Evolutionary conservation across 2,888 invertebrate genomes (phyloP).

Genomic region (Vanessa cardui): DNA sequence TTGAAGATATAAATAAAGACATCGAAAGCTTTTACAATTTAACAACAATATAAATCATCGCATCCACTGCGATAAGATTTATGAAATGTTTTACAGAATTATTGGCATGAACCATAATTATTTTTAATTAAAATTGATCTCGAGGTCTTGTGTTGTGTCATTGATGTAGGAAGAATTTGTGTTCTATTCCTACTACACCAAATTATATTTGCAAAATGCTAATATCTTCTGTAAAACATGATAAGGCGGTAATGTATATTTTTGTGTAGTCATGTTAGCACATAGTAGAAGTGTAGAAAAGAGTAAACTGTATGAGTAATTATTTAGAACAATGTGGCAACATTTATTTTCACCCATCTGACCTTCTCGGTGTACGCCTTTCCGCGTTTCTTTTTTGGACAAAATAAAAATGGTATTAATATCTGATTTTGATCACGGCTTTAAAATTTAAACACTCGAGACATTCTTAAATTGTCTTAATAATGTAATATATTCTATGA

Average conservation of each 20-base stretch:
- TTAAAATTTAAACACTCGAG: background rate
- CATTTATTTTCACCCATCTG: slow-evolving; percentile 80
- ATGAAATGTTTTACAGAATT: slow-evolving; percentile 29
- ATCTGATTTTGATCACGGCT: slow-evolving; percentile 21
- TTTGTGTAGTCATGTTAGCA: slow-evolving; percentile 65
- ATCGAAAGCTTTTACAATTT: slow-evolving; percentile 38
- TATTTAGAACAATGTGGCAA: slow-evolving; percentile 72
- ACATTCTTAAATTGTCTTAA: too few species aligned
- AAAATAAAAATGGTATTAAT: slow-evolving; percentile 69
- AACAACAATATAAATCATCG: slow-evolving; percentile 20
- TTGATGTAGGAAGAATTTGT: background rate
- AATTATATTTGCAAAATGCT: background rate
- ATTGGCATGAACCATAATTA: background rate
- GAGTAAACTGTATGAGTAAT: slow-evolving; percentile 53
- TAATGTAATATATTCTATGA: background rate
- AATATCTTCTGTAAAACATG: slow-evolving; percentile 39
- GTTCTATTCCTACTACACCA: slow-evolving; percentile 6
- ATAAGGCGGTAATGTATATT: slow-evolving; percentile 30
- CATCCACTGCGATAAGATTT: slow-evolving; percentile 14
- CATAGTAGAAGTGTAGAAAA: slow-evolving; percentile 55
- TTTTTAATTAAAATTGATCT: background rate
- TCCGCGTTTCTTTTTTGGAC: slow-evolving; percentile 85
- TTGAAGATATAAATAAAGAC: slow-evolving; percentile 29
- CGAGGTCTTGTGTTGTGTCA: background rate
- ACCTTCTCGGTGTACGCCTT: slow-evolving; percentile 93